Base-by-base conservation (phyloP, 30 jellyfish, hydroid and myxozoan genomes). In the Turritopsis rubra region DNA sequence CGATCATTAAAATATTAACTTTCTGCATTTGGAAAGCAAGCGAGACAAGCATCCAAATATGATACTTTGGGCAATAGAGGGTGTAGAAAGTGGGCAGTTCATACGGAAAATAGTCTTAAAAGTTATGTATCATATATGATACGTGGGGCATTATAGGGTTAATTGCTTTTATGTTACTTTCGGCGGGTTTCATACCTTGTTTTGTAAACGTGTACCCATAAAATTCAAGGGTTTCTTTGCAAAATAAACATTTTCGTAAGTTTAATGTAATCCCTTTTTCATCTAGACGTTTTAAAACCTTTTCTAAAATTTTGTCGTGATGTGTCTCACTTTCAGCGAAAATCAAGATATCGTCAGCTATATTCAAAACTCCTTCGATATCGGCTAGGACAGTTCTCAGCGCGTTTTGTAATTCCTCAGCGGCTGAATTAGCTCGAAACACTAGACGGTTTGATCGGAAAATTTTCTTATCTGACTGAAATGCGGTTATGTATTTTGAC, bases 211-310 rank as follows among this genome's bases (percentile, higher is more conserved):
- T 60, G 73, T 60, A 60, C 22, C 73, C 73, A 60, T 23, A 21
- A 30, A 86, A 86, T n/a, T 72, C 80, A 25, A 72, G 23, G 18
- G 80, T 19, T 21, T 72, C 80, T 72, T 72, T 72, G 30, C 23
- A 72, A 72, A 72, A 72, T 72, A 19, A 21, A 25, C 80, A 72
- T 72, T 72, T 72, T 20, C 28, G 19, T 25, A 72, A 25, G 24
- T 72, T 72, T 72, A 72, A 25, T 72, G 80, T 72, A 25, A 72
- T 20, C 18, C 80, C 80, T 19, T 25, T 72, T 21, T 72, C 80
- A 18, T 25, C 30, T 19, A 72, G 24, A 0, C 80, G 80, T 1
- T 21, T n/a, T n/a, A n/a, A n/a, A n/a, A n/a, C n/a, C n/a, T n/a
- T n/a, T n/a, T n/a, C n/a, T n/a, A n/a, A n/a, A n/a, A 54, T 54